Conservation (phyloP, 1,140 invertebrate species). For the Ostrea denselamellosa region DNA sequence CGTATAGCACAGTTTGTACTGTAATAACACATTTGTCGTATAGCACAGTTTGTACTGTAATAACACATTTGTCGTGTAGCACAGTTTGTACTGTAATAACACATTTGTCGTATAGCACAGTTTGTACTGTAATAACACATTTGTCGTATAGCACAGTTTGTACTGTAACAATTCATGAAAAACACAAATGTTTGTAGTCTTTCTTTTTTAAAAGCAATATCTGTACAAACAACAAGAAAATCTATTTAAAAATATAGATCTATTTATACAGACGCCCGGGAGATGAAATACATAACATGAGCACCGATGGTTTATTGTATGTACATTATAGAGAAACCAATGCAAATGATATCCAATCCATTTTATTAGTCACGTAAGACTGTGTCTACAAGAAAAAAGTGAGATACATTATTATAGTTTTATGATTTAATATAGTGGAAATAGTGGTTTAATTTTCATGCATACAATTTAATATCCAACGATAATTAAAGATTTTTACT, state of each 20-base stretch:
- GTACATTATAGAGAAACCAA: background rate
- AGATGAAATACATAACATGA: conserved; percentile 21
- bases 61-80: too few species aligned
- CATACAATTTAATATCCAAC: too few species aligned
- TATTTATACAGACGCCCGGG: conserved; percentile 38
- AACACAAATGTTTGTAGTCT: background rate
- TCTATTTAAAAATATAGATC: conserved; percentile 26
- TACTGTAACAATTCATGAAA: background rate
- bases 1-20: too few species aligned
- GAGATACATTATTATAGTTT: background rate
- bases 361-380: background rate
- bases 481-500: too few species aligned
- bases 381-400: background rate
- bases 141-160: background rate
- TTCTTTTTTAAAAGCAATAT: background rate
- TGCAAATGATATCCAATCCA: conserved; percentile 19
- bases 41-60: too few species aligned
- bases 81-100: too few species aligned
- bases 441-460: too few species aligned
- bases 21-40: too few species aligned
- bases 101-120: too few species aligned
- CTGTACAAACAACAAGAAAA: conserved; percentile 22
- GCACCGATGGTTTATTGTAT: conserved; percentile 36
- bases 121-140: too few species aligned
- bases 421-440: too few species aligned